These are phyloP conservation scores for Micrasema longulum DNA, from an alignment of 1,140 invertebrate species.

Conservation along the genomic window DNA sequence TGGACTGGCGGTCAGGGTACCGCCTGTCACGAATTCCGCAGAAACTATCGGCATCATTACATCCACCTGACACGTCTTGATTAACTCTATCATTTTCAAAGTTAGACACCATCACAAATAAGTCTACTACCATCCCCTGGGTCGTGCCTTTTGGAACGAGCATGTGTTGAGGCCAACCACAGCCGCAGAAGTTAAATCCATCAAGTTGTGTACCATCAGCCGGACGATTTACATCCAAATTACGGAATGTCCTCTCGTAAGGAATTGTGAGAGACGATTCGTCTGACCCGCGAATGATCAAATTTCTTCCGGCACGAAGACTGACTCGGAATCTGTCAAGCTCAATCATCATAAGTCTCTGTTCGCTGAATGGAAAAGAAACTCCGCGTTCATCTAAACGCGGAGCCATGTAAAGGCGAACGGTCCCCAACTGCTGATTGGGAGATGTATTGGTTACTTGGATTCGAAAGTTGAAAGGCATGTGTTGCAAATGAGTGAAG, in stretches of 20 bases:
- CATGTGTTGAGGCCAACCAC: conserved; percentile 90
- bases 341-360: conserved; percentile 80
- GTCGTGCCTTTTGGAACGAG: conserved; percentile 79
- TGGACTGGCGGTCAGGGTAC: conserved; percentile 78
- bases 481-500: conserved; percentile 82
- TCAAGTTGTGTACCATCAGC: conserved; percentile 65
- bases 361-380: conserved; percentile 72
- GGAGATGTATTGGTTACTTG: conserved; percentile 71
- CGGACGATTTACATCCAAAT: conserved; percentile 69
- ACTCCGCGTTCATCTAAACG: conserved; percentile 76
- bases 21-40: conserved; percentile 79
- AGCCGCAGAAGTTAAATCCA: conserved; percentile 84
- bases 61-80: conserved; percentile 58
- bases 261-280: conserved; percentile 81
- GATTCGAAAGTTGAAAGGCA: conserved; percentile 76
- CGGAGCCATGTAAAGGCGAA: conserved; percentile 82
- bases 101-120: conserved; percentile 87
- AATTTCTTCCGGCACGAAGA: conserved; percentile 74
- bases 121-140: conserved; percentile 75
- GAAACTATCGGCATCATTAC: conserved; percentile 78
- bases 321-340: conserved; percentile 79
- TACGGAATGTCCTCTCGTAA: conserved; percentile 77
- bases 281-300: conserved; percentile 70
- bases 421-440: conserved; percentile 70
- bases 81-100: conserved; percentile 75